Conservation (phyloP, 37 sponge, comb jelly and placozoan species). For the Aplysina aerophoba region DNA sequence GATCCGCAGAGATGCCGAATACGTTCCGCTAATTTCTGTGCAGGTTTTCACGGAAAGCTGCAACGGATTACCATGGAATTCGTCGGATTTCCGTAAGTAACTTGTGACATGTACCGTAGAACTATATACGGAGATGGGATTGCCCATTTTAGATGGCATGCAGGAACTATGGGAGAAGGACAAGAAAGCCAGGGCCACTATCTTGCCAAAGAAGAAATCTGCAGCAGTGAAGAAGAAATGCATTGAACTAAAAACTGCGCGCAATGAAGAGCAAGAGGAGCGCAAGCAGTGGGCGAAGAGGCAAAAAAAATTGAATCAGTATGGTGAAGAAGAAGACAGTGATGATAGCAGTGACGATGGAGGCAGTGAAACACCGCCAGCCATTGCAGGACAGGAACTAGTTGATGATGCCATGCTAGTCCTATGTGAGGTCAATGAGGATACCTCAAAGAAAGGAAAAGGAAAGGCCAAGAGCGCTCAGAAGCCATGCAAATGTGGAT, state of each 20-base stretch:
- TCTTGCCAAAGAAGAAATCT: neutral
- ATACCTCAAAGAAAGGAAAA: neutral
- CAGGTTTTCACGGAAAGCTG: no score
- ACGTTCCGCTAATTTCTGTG: no score
- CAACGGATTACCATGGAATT: no score
- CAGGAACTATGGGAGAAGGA: neutral
- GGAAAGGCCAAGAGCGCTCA: neutral
- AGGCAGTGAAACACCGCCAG: neutral
- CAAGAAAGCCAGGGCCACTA: neutral
- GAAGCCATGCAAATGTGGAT: slow-evolving; percentile 15
- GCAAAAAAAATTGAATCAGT: neutral
- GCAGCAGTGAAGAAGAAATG: neutral
- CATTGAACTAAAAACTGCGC: neutral
- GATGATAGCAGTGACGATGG: neutral
- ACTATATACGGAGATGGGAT: neutral
- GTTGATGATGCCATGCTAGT: neutral
- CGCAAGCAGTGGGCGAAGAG: slow-evolving; percentile 15
- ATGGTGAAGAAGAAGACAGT: neutral
- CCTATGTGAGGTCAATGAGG: neutral
- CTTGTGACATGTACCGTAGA: no score
- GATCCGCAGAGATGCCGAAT: no score
- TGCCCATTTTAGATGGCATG: slow-evolving; percentile 17
- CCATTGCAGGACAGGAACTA: neutral
- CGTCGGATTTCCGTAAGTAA: no score
- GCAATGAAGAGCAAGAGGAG: slow-evolving; percentile 18